Conservation (phyloP, 2,113 vertebrate species). For the Neolamprologus ventralis region DNA sequence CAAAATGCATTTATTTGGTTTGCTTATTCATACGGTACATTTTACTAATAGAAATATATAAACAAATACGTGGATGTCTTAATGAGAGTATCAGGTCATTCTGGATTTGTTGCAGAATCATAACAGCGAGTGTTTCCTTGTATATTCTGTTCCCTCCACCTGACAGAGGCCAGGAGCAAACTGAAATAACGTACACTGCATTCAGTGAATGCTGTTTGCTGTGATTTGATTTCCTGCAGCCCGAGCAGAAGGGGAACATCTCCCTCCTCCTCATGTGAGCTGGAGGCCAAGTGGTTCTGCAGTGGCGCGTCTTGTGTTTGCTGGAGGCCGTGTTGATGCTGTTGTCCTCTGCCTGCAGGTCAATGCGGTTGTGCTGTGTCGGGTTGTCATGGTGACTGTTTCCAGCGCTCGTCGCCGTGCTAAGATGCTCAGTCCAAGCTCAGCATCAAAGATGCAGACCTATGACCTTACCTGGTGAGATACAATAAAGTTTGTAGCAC, state of each 20-base stretch:
- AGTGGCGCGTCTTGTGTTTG: not conserved
- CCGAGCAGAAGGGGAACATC: not conserved
- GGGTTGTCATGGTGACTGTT: slow-evolving; percentile 83
- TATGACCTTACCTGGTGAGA: slow-evolving; percentile 83
- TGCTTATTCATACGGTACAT: rapidly evolving
- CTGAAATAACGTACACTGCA: not conserved
- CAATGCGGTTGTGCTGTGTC: slow-evolving; percentile 82
- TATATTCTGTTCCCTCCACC: not conserved
- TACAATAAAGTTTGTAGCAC: not conserved
- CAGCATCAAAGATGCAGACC: slow-evolving; percentile 75
- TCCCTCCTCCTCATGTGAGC: not conserved
- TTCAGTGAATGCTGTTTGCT: not conserved
- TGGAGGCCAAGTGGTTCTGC: slow-evolving; percentile 22
- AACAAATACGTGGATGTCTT: not conserved
- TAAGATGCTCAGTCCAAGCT: slow-evolving; percentile 82
- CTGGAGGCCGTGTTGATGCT: slow-evolving; percentile 22
- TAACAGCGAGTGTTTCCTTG: not conserved
- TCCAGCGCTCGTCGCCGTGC: slow-evolving; percentile 77
- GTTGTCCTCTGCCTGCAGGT: slow-evolving; percentile 70
- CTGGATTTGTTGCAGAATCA: not conserved
- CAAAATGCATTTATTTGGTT: rapidly evolving
- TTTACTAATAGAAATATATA: rapidly evolving
- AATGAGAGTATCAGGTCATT: not conserved
- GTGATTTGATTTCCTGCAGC: not conserved
- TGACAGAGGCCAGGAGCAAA: not conserved